Evolutionary conservation across 2,113 vertebrate species (phyloP).

Genomic region (Perca flavescens): DNA sequence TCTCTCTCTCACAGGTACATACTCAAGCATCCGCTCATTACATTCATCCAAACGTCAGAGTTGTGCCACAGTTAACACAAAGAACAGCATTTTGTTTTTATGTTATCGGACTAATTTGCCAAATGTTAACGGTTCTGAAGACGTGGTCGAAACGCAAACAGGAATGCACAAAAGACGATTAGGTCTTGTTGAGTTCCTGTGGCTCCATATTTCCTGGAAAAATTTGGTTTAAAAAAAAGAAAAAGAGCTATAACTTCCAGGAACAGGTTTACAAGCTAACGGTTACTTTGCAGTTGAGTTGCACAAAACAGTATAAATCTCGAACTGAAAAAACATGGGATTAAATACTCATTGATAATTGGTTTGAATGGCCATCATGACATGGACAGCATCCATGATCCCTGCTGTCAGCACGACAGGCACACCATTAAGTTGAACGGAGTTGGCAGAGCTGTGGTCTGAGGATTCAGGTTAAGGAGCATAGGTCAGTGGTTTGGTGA

Average conservation of each 20-base stretch:
- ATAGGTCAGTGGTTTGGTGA: constrained; percentile 49
- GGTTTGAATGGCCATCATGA: neutral
- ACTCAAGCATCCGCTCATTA: neutral
- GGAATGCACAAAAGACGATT: neutral
- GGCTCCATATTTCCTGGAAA: neutral
- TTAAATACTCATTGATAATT: constrained; percentile 30
- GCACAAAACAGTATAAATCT: neutral
- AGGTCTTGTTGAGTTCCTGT: neutral
- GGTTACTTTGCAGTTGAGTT: neutral
- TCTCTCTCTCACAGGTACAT: neutral
- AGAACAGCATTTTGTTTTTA: neutral
- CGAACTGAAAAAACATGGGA: neutral
- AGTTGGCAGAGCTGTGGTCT: constrained; percentile 2
- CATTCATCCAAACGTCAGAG: neutral
- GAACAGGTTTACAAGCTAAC: neutral
- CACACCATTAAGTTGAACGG: neutral
- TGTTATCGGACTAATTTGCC: neutral
- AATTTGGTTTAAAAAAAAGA: neutral
- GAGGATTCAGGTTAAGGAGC: constrained; percentile 35
- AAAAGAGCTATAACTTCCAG: neutral
- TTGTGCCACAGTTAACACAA: neutral
- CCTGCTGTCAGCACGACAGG: constrained; percentile 26
- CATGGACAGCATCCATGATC: constrained; percentile 5
- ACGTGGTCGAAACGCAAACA: constrained; percentile 1
- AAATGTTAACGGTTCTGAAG: neutral